Base-by-base conservation (phyloP, 2,113 vertebrate species). In the Lepus europaeus region DNA sequence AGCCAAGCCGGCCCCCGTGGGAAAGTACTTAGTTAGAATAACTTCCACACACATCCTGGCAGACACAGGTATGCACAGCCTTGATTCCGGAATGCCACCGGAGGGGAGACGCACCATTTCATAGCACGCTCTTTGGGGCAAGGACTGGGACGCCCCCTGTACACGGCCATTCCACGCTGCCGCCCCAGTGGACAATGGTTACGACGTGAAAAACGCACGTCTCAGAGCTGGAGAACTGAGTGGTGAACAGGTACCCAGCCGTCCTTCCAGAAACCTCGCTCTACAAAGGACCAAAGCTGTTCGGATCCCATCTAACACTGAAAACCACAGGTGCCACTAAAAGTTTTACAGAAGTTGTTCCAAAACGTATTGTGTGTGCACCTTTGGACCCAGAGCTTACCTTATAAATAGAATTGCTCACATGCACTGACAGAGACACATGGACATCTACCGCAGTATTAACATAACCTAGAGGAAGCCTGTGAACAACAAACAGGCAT, bases 251-350 rank as follows among this genome's bases (percentile, higher is more conserved):
- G 2, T 72, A 9, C 80, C n/a, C 25, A 45, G 3, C 9, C 12
- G 61, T n/a, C 49, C 61, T 80, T 61, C 36, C 64, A 94, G 72
- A 77, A 77, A 49, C 13, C 63, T 39, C 68, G 68, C 84, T 69
- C 59, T 81, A 17, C 45, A 39, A 39, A 27, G 17, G 45, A 49
- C 27, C 9, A 33, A 93, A 88, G 45, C 56, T 86, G 45, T 70
- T 53, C 61, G n/a, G 51, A 63, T 97, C 89, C 64, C 77, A 69
- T 64, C 74, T 23, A 78, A 92, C 39, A 27, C 3, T 66, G 61
- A 56, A 91, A 92, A 95, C 87, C 51, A 87, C 17, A 87, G 22
- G 70, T 86, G 9, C 19, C 72, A 78, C 59, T 78, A 63, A 70
- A 89, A 66, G 17, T 53, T 12, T 63, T 49, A 76, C 31, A 84